Conservation (phyloP, 2,113 vertebrate genomes). For the Psilopogon haemacephalus region DNA sequence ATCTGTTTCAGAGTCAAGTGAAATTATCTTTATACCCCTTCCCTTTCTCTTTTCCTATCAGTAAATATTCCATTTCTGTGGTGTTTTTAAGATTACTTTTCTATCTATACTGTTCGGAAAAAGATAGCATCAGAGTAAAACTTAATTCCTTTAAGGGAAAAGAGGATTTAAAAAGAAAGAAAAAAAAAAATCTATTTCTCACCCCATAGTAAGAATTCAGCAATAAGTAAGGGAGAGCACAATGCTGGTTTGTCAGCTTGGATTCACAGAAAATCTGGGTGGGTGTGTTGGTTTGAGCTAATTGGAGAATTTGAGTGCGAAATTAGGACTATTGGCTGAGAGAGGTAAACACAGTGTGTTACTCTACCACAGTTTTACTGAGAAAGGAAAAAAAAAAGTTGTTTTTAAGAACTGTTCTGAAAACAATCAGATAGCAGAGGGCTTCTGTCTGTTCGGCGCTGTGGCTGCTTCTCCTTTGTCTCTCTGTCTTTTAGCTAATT, state of each 20-base stretch:
- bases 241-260: neutral
- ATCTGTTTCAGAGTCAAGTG: neutral
- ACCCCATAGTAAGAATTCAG: neutral
- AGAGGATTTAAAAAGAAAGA: too few relatives aligned
- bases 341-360: too few relatives aligned
- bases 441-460: too few relatives aligned
- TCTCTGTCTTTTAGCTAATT: too few relatives aligned
- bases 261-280: neutral
- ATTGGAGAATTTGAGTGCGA: too few relatives aligned
- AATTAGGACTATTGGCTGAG: too few relatives aligned
- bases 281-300: too few relatives aligned
- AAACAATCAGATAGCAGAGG: too few relatives aligned
- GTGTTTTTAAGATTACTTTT: neutral
- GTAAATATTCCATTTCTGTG: neutral
- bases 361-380: too few relatives aligned
- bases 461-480: too few relatives aligned
- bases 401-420: too few relatives aligned
- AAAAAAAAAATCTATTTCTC: neutral
- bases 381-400: too few relatives aligned
- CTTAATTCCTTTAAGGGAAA: neutral
- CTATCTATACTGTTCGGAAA: neutral
- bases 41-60: neutral
- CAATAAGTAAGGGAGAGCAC: neutral
- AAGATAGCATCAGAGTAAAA: neutral
- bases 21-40: neutral